A percentile compares a stretch with the other conserved stretches of the same genome.
These are phyloP conservation scores for Pseudonaja textilis DNA, from an alignment of 2,113 vertebrate genomes.

Conservation along the genomic window DNA sequence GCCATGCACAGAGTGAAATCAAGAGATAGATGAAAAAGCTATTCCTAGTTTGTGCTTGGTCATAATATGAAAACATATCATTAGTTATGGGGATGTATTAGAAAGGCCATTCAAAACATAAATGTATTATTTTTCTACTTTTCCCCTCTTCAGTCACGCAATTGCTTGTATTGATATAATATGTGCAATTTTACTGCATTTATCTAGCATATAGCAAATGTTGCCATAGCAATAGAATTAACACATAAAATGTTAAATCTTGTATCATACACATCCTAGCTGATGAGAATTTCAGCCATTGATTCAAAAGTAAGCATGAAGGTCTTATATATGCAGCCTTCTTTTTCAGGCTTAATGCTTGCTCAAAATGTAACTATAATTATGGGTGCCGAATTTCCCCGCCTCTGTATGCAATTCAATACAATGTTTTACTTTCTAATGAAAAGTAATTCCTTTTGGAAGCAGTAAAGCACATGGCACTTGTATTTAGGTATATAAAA, in stretches of 20 bases:
- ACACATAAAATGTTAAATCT: slow-evolving; percentile 19
- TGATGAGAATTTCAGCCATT: slow-evolving; percentile 26
- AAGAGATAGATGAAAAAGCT: slow-evolving; percentile 10
- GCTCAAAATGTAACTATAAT: neutral
- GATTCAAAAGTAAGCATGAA: slow-evolving; percentile 39
- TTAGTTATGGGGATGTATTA: slow-evolving; percentile 14
- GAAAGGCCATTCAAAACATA: slow-evolving; percentile 17
- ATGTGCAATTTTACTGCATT: neutral
- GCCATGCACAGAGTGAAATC: neutral
- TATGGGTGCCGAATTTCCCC: neutral
- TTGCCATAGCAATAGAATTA: slow-evolving; percentile 15
- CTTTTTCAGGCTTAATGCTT: slow-evolving; percentile 26
- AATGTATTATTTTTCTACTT: slow-evolving; percentile 1
- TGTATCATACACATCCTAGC: neutral
- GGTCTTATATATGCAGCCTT: neutral
- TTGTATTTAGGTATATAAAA: neutral
- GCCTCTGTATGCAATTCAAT: neutral
- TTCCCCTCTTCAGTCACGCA: neutral
- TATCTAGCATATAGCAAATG: neutral
- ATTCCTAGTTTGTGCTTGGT: neutral
- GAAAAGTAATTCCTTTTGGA: neutral
- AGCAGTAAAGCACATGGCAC: neutral
- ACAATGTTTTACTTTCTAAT: neutral
- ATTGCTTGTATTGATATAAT: slow-evolving; percentile 4
- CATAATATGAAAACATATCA: slow-evolving; percentile 30